These are phyloP conservation scores for Drosophila mayri DNA, from an alignment of 1,140 invertebrate genomes.

Conservation along the genomic window DNA sequence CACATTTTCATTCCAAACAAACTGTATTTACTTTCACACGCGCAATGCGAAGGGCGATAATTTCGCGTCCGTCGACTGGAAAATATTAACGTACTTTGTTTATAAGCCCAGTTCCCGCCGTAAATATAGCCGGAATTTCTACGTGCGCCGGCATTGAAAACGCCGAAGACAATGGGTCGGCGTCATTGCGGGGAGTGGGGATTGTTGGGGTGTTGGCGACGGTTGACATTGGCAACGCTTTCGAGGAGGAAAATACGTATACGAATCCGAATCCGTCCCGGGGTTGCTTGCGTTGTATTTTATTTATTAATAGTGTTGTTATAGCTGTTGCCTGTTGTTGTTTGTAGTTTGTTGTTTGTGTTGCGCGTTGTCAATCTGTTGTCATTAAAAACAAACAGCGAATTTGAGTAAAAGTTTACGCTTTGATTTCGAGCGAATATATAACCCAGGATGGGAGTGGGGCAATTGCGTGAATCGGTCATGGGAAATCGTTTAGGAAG, in stretches of 20 bases:
- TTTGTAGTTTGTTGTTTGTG: conserved; percentile 16
- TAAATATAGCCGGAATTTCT: conserved; percentile 69
- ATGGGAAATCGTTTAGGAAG: conserved; percentile 7
- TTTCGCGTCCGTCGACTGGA: conserved; percentile 55
- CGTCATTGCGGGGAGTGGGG: conserved; percentile 21
- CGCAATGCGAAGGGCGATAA: conserved; percentile 53
- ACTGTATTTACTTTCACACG: conserved; percentile 45
- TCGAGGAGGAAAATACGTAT: not conserved
- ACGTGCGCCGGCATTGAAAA: conserved; percentile 72
- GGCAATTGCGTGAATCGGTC: conserved; percentile 11
- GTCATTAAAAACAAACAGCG: conserved; percentile 78
- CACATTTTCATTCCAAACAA: conserved; percentile 32
- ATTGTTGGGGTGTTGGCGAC: conserved; percentile 72
- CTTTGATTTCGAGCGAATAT: conserved; percentile 39
- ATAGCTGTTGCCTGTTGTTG: conserved; percentile 35
- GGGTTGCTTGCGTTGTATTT: conserved; percentile 58
- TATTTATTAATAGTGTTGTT: conserved; percentile 75
- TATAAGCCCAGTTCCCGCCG: conserved; percentile 55
- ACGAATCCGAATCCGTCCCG: conserved; percentile 12
- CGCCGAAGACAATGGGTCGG: conserved; percentile 41
- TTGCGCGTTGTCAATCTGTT: conserved; percentile 73
- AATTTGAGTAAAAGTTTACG: conserved; percentile 48
- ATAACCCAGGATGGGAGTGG: not conserved
- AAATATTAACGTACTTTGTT: conserved; percentile 78
- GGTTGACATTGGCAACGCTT: conserved; percentile 79